phyloP scores from a whole-genome alignment of 2,113 vertebrate species.

The Bothrops jararaca region DNA sequence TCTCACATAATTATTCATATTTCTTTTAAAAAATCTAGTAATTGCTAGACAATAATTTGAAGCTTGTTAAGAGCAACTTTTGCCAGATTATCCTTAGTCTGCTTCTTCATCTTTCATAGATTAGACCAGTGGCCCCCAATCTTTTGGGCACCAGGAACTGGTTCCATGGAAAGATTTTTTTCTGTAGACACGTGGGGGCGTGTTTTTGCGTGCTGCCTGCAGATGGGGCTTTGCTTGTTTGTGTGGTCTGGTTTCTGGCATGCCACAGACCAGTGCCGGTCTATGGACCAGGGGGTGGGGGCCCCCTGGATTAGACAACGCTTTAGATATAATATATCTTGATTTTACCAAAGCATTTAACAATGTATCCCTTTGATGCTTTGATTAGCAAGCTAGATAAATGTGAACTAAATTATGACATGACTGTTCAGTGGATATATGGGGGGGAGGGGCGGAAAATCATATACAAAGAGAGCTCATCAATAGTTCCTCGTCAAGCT shows the following conservation, averaged over 20 bases:
- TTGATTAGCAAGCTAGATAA: not conserved
- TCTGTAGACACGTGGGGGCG: too few species aligned
- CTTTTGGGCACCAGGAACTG: too few species aligned
- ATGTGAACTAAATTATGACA: not conserved
- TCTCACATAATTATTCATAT: not conserved
- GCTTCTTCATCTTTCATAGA: not conserved
- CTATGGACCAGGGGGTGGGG: too few species aligned
- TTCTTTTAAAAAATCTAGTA: not conserved
- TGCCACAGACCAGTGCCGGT: too few species aligned
- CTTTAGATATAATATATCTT: not conserved
- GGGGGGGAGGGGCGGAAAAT: not conserved
- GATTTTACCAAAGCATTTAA: not conserved
- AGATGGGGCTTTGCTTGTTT: too few species aligned
- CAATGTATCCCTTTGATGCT: not conserved
- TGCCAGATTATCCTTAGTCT: not conserved
- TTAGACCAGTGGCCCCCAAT: not conserved
- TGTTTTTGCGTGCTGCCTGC: too few species aligned
- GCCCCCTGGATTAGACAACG: not conserved
- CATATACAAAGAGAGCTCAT: not conserved
- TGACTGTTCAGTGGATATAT: not conserved
- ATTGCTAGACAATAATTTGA: not conserved
- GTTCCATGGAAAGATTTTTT: too few species aligned
- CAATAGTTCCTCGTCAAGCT: not conserved
- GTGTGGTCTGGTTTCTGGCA: too few species aligned
- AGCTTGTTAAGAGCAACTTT: not conserved